Evolutionary conservation across 2,888 invertebrate species (phyloP).

Genomic region (Hoplodrina blanda): DNA sequence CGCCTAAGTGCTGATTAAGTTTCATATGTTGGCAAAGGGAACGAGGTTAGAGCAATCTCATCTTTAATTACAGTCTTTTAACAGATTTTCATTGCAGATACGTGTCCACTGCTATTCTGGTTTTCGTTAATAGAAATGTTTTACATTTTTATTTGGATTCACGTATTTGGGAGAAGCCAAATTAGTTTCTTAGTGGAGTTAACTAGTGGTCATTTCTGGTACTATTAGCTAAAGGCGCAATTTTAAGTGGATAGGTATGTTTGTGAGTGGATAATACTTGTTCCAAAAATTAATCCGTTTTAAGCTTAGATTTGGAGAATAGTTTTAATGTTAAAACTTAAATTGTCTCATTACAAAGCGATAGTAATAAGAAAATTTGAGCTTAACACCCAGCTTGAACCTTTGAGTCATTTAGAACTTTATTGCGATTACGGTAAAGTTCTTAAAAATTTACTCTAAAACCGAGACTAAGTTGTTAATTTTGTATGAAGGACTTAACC

Average conservation of each 20-base stretch:
- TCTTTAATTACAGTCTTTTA: slow-evolving; percentile 44
- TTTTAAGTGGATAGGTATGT: neutral
- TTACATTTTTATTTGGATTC: slow-evolving; percentile 32
- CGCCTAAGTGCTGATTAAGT: slow-evolving; percentile 82
- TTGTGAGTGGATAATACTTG: no score
- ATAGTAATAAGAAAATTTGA: no score
- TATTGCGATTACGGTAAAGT: no score
- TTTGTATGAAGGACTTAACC: no score
- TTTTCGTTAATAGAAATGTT: slow-evolving; percentile 22
- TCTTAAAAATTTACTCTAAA: no score
- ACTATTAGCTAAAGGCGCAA: neutral
- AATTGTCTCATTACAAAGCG: no score
- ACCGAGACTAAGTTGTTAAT: no score
- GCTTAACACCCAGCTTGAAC: no score
- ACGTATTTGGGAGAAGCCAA: slow-evolving; percentile 1
- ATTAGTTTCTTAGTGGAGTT: slow-evolving; percentile 6
- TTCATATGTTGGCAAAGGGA: slow-evolving; percentile 79
- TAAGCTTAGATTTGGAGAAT: no score
- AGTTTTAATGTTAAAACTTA: no score
- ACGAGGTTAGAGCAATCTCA: slow-evolving; percentile 56
- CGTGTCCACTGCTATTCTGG: slow-evolving; percentile 16
- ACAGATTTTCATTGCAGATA: slow-evolving; percentile 44
- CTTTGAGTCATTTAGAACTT: no score
- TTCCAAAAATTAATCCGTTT: no score
- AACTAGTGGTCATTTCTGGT: slow-evolving; percentile 1